Percentiles rank a stretch among this genome's conserved stretches.
Evolutionary conservation across 2,797 vertebrate genomes (phyloP).

Genomic region (Falco novaeseelandiae): DNA sequence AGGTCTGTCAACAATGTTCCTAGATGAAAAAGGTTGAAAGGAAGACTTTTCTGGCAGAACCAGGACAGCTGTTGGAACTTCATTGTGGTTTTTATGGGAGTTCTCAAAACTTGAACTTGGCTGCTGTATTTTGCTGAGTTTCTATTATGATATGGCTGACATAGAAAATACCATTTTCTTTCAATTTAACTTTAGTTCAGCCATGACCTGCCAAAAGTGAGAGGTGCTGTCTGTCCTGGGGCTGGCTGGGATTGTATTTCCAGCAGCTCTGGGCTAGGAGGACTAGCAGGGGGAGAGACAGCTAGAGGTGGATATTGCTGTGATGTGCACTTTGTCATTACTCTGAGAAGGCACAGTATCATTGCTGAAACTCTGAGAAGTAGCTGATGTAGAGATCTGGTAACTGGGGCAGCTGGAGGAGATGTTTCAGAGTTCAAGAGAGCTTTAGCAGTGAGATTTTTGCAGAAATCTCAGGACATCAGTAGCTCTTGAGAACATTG

Average conservation of each 20-base stretch:
- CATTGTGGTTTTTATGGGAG: background rate
- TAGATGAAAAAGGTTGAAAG: background rate
- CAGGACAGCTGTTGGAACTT: background rate
- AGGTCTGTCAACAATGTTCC: background rate
- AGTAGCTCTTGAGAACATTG: background rate
- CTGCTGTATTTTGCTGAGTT: background rate
- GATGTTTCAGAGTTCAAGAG: background rate
- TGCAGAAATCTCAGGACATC: background rate
- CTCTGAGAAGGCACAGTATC: background rate
- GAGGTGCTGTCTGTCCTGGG: background rate
- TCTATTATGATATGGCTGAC: background rate
- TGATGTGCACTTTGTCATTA: background rate
- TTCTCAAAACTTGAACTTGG: background rate
- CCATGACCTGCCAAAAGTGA: background rate
- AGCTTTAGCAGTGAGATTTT: background rate
- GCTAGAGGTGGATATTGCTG: background rate
- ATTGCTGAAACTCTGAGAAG: background rate
- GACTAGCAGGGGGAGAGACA: background rate
- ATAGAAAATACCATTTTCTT: background rate
- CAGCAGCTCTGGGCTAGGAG: background rate
- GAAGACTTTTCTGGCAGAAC: background rate
- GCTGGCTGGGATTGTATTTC: background rate
- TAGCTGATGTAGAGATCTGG: background rate
- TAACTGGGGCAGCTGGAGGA: background rate
- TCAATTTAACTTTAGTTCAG: background rate